Evolutionary conservation across 2,888 invertebrate species (phyloP).

Genomic region (Yponomeuta plumbellus): DNA sequence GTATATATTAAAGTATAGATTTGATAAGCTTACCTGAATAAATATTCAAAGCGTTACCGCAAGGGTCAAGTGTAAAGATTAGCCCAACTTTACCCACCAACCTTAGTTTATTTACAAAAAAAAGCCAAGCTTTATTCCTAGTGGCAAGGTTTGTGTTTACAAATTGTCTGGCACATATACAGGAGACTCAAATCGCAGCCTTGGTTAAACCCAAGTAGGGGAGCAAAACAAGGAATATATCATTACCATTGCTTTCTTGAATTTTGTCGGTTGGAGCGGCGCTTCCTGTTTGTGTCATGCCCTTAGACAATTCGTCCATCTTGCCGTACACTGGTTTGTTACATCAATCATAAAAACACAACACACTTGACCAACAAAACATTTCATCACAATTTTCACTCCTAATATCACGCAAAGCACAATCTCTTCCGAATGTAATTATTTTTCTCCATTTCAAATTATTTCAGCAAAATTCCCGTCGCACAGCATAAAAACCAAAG

Average conservation of each 20-base stretch:
- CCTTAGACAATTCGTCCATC: slow-evolving; percentile 77
- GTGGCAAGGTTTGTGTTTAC: too few relatives aligned
- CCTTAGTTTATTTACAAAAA: too few relatives aligned
- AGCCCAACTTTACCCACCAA: too few relatives aligned
- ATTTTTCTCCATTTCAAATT: slow-evolving; percentile 59
- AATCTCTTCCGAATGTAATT: slow-evolving; percentile 53
- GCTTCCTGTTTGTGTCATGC: slow-evolving; percentile 76
- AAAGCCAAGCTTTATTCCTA: too few relatives aligned
- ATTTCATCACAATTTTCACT: slow-evolving; percentile 53
- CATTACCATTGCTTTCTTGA: slow-evolving; percentile 64
- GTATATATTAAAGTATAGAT: too few relatives aligned
- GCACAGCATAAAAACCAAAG: slow-evolving; percentile 34
- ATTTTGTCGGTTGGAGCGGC: slow-evolving; percentile 70
- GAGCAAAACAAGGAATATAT: neutral
- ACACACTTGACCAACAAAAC: slow-evolving; percentile 13
- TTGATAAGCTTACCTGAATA: too few relatives aligned
- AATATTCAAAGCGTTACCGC: too few relatives aligned
- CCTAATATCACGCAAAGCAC: slow-evolving; percentile 42
- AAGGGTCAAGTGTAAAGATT: too few relatives aligned
- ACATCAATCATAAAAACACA: slow-evolving; percentile 65
- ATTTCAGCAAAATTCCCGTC: slow-evolving; percentile 47
- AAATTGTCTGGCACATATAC: too few relatives aligned
- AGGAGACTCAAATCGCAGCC: too few relatives aligned
- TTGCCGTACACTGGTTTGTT: slow-evolving; percentile 72
- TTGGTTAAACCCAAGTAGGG: neutral